Evolutionary conservation across 2,888 invertebrate species (phyloP).

Genomic region (Andrena minutula): DNA sequence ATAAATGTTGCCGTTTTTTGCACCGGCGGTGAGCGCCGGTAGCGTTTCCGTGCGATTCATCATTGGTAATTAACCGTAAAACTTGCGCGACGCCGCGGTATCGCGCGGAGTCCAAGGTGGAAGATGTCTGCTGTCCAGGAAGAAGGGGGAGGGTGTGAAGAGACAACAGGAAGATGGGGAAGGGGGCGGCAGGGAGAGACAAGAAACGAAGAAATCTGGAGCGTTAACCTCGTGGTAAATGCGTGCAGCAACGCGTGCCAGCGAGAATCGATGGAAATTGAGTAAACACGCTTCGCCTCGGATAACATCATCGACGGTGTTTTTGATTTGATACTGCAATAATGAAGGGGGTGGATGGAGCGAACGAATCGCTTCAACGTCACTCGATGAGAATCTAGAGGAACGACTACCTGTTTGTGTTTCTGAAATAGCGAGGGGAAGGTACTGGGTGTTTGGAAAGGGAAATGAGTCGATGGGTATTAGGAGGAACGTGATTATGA

Average conservation of each 20-base stretch:
- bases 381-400: not conserved
- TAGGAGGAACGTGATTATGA: no score
- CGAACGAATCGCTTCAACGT: no score
- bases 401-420: not conserved
- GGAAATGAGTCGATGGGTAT: no score
- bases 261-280: not conserved
- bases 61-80: conserved; percentile 72
- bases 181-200: not conserved
- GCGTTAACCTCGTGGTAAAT: not conserved
- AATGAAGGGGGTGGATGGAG: not conserved
- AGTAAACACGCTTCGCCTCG: not conserved
- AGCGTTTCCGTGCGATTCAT: conserved; percentile 63
- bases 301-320: not conserved
- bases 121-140: not conserved
- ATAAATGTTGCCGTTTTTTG: conserved; percentile 64
- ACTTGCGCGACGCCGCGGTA: conserved; percentile 32
- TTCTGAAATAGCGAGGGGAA: not conserved
- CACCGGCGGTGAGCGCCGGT: conserved; percentile 40
- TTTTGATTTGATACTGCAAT: conserved; percentile 7
- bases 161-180: not conserved
- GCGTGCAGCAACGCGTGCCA: not conserved
- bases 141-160: not conserved
- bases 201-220: not conserved
- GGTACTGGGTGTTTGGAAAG: no score
- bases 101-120: conserved; percentile 26